Conservation (phyloP, 2,797 vertebrate genomes). For the Microhierax caerulescens region DNA sequence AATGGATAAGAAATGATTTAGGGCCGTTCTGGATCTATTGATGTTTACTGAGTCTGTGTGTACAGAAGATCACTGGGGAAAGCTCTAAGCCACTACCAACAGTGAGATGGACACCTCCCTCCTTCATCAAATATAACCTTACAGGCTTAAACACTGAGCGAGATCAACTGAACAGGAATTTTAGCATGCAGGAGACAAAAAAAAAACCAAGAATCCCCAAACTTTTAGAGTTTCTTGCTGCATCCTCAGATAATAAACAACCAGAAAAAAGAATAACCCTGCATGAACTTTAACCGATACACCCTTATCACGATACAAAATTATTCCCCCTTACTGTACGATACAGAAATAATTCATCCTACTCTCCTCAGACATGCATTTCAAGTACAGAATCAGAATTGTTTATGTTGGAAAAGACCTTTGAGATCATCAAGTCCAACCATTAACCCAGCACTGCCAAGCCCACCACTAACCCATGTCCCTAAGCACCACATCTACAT, state of each 20-base stretch:
- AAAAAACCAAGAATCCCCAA: not conserved
- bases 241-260: not conserved
- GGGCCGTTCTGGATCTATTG: not conserved
- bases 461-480: no score
- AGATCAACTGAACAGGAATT: not conserved
- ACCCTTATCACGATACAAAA: not conserved
- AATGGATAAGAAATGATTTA: not conserved
- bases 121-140: not conserved
- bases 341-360: no score
- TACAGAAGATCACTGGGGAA: not conserved
- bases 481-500: no score
- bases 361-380: rapidly evolving
- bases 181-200: not conserved
- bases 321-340: rapidly evolving
- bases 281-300: not conserved
- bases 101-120: not conserved
- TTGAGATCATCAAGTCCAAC: no score
- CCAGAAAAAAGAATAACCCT: not conserved
- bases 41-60: not conserved
- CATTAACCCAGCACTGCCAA: no score
- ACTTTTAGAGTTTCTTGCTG: not conserved
- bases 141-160: not conserved
- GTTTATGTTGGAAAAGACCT: no score
- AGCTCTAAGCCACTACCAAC: not conserved
- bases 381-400: no score